phyloP scores from a whole-genome alignment of 2,888 invertebrate species.

The Hetaerina titia region DNA sequence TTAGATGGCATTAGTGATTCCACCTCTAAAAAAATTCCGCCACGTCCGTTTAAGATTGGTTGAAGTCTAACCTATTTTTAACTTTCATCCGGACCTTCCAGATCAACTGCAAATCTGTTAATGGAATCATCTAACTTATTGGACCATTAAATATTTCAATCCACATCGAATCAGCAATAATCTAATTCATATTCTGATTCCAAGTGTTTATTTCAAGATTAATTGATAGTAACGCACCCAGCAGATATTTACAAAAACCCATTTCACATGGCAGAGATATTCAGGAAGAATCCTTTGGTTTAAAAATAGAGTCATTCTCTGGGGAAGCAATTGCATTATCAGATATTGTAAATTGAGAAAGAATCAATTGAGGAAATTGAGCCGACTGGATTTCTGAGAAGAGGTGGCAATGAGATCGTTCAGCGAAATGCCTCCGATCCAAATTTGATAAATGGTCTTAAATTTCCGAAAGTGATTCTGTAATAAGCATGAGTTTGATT shows the following conservation, averaged over 20 bases:
- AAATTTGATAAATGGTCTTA: background rate
- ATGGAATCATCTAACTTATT: too few species aligned
- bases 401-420: constrained; percentile 8
- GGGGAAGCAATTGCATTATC: background rate
- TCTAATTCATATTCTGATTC: too few species aligned
- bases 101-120: too few species aligned
- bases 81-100: too few species aligned
- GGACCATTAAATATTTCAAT: too few species aligned
- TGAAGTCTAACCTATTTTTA: too few species aligned
- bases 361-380: background rate
- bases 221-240: too few species aligned
- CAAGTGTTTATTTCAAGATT: too few species aligned
- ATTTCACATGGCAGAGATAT: background rate
- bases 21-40: too few species aligned
- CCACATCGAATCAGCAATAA: too few species aligned
- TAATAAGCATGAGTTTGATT: constrained; percentile 8
- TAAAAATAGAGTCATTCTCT: background rate
- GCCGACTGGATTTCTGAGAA: background rate
- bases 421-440: background rate
- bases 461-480: background rate
- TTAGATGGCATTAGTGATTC: too few species aligned
- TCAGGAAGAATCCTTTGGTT: background rate
- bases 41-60: too few species aligned
- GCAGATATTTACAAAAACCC: background rate
- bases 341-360: background rate